phyloP scores from a whole-genome alignment of 2,888 invertebrate genomes.

The Nomada fabriciana region DNA sequence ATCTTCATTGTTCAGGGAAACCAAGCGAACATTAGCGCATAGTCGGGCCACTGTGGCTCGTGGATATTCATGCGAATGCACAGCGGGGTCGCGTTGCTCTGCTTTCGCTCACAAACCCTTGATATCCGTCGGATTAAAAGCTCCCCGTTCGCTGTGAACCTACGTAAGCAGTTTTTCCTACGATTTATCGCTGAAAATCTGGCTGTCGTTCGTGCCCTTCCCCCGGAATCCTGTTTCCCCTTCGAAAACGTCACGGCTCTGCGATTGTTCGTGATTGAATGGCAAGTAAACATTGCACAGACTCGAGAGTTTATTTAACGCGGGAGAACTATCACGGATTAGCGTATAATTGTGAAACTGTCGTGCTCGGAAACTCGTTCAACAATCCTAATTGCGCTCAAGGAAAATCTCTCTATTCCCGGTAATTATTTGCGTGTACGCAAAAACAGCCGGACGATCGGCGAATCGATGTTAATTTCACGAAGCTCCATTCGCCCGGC shows the following conservation, averaged over 20 bases:
- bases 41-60: neutral
- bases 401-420: neutral
- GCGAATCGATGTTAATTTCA: neutral
- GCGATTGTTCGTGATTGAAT: neutral
- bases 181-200: conserved; percentile 41
- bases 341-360: neutral
- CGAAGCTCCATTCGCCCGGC: neutral
- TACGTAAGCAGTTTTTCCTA: conserved; percentile 50
- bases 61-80: conserved; percentile 25
- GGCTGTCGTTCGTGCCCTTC: conserved; percentile 3
- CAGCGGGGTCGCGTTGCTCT: conserved; percentile 1
- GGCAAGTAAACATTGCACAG: neutral
- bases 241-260: neutral
- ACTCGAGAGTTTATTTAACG: neutral
- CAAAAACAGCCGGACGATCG: neutral
- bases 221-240: neutral
- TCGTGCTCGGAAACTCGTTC: neutral
- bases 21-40: neutral
- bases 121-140: conserved; percentile 51
- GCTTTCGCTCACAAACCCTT: conserved; percentile 10
- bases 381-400: neutral
- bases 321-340: neutral
- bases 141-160: conserved; percentile 27
- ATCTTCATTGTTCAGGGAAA: neutral
- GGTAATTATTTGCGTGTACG: neutral